Conservation (phyloP, 64 coral and sea anemone genomes). For the Dendrophyllia cribrosa region DNA sequence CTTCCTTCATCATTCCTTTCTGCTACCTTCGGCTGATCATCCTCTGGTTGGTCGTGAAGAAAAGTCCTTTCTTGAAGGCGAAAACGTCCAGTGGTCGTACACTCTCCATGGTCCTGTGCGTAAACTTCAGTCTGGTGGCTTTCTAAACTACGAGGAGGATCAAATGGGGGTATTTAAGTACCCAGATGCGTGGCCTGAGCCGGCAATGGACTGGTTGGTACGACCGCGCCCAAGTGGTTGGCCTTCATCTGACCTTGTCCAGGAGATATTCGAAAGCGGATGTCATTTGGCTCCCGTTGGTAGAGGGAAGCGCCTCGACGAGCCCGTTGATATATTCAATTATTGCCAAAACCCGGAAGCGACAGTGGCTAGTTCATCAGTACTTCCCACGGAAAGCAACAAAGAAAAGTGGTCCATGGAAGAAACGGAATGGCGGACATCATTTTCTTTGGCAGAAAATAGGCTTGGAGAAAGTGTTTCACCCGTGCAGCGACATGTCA, state of each 20-base stretch:
- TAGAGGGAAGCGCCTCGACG: constrained; percentile 51
- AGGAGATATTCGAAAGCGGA: constrained; percentile 67
- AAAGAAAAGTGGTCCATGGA: constrained; percentile 40
- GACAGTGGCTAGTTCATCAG: background rate
- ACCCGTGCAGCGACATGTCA: constrained; percentile 78
- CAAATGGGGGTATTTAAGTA: constrained; percentile 61
- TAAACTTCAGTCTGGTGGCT: constrained; percentile 19
- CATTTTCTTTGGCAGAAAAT: constrained; percentile 88
- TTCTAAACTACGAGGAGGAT: constrained; percentile 47
- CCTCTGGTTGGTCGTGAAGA: background rate
- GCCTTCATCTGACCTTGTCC: constrained; percentile 75
- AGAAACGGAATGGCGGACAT: constrained; percentile 86
- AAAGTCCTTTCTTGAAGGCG: background rate
- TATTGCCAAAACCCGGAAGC: constrained; percentile 56
- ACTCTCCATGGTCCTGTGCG: constrained; percentile 72
- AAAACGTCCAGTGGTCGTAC: constrained; percentile 6
- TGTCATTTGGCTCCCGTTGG: constrained; percentile 90
- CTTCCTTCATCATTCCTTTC: constrained; percentile 54
- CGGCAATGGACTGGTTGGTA: constrained; percentile 87
- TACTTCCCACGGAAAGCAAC: background rate
- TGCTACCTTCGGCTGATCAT: constrained; percentile 21
- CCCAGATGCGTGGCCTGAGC: constrained; percentile 77
- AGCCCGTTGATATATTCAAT: constrained; percentile 34
- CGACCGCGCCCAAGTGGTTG: constrained; percentile 65
- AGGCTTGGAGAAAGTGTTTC: constrained; percentile 75